phyloP scores from a whole-genome alignment of 2,113 vertebrate genomes.

The Aplodontia rufa region DNA sequence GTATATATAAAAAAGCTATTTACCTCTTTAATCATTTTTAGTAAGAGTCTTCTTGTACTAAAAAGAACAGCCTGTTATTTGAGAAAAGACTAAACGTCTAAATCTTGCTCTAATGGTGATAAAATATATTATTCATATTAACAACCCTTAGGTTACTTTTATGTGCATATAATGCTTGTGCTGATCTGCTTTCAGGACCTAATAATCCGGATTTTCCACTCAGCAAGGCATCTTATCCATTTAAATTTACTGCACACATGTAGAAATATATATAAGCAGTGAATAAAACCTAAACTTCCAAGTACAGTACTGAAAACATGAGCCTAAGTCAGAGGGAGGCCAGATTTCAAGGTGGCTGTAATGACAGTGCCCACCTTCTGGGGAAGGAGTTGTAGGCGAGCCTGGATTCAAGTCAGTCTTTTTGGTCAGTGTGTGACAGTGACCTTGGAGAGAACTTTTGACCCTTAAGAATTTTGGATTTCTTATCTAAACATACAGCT shows the following conservation, averaged over 20 bases:
- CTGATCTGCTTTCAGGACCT: constrained; percentile 57
- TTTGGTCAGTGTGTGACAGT: background rate
- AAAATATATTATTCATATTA: constrained; percentile 72
- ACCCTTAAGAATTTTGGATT: background rate
- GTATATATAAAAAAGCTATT: constrained; percentile 61
- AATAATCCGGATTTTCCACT: constrained; percentile 73
- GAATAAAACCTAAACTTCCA: constrained; percentile 42
- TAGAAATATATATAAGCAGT: constrained; percentile 44
- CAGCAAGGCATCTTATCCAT: constrained; percentile 62
- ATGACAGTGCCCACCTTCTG: fast-evolving
- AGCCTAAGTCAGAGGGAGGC: constrained; percentile 29
- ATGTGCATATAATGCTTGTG: constrained; percentile 61
- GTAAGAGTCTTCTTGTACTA: constrained; percentile 54
- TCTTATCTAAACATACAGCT: background rate
- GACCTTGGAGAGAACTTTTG: background rate
- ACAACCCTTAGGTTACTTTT: constrained; percentile 66
- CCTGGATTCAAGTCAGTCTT: background rate
- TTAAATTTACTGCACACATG: constrained; percentile 61
- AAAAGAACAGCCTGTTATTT: constrained; percentile 53
- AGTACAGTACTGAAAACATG: background rate
- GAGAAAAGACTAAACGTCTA: constrained; percentile 63
- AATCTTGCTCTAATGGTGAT: constrained; percentile 64
- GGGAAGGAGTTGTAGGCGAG: background rate
- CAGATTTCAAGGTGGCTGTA: background rate
- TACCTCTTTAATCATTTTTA: constrained; percentile 74